Base-by-base conservation (phyloP, 2,888 invertebrate genomes). In the Hyposoter dolosus region DNA sequence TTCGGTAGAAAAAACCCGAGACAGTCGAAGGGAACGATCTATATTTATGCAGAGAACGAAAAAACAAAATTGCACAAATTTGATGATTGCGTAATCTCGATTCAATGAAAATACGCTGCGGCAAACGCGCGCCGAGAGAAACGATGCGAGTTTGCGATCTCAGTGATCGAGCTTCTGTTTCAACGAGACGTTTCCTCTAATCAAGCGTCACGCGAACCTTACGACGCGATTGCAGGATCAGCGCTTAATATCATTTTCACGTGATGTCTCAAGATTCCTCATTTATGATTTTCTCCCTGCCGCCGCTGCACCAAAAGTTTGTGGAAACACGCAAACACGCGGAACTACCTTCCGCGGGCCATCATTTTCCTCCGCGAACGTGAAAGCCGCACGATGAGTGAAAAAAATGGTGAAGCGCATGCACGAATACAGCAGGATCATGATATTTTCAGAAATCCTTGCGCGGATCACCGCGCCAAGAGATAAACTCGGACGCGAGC, bases 181-280 rank as follows among this genome's bases (percentile, higher is more conserved):
- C 5, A 40, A 40, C 40, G 40, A 9, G 40, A 40, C 10, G 28
- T 40, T 7, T 66, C n/a, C 65, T n/a, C 65, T 66, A 66, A 66
- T 66, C 17, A 66, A 35, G n/a, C 40, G 35, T 66, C 65, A 66
- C 65, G 65, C 65, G 65, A 66, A n/a, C 65, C n/a, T n/a, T 7
- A 17, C 65, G 15, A 65, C n/a, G 35, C 35, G 35, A 35, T 66
- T 40, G n/a, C 56, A 66, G 10, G n/a, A n/a, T 40, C 28, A 40
- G 28, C 60, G 35, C 40, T 66, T 32, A 66, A 17, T 66, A 19
- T n/a, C 65, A 35, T 40, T 40, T 66, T n/a, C 65, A 40, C 40
- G 6, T 19, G 65, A 17, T 7, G n/a, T 66, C 40, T 66, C 65
- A n/a, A 50, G 47, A n/a, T 50, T 50, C n/a, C 4, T 50, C 47